Conservation (phyloP, 1,140 invertebrate genomes). For the Pararge aegeria region DNA sequence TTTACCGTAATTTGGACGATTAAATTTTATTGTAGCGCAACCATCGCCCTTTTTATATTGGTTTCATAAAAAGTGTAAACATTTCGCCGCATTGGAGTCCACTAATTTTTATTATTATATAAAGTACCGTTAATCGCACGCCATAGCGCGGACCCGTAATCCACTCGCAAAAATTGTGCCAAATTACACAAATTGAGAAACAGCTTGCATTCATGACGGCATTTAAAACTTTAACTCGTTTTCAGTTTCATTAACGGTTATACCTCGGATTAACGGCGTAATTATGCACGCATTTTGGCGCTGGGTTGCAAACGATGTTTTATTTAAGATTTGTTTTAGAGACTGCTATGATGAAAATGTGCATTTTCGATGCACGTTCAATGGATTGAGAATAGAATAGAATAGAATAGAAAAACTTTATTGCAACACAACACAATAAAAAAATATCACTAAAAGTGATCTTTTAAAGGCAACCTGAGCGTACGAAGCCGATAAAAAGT, state of each 20-base stretch:
- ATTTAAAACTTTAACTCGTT: constrained; percentile 72
- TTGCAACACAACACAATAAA: too few species aligned
- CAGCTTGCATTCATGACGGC: constrained; percentile 70
- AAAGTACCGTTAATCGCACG: constrained; percentile 29
- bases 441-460: too few species aligned
- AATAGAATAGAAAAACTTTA: too few species aligned
- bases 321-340: constrained; percentile 4
- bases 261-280: constrained; percentile 64
- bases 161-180: constrained; percentile 53
- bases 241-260: constrained; percentile 74
- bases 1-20: too few species aligned
- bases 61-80: background rate
- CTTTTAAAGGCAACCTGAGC: too few species aligned
- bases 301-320: constrained; percentile 34
- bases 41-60: background rate
- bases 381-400: too few species aligned
- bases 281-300: constrained; percentile 66
- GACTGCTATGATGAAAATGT: background rate
- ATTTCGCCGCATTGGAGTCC: constrained; percentile 6
- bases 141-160: constrained; percentile 32
- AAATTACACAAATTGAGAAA: constrained; percentile 67
- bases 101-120: constrained; percentile 19
- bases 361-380: background rate
- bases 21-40: too few species aligned
- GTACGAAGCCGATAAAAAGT: too few species aligned